phyloP scores from a whole-genome alignment of 2,113 vertebrate genomes.

The Scytalopus superciliaris region DNA sequence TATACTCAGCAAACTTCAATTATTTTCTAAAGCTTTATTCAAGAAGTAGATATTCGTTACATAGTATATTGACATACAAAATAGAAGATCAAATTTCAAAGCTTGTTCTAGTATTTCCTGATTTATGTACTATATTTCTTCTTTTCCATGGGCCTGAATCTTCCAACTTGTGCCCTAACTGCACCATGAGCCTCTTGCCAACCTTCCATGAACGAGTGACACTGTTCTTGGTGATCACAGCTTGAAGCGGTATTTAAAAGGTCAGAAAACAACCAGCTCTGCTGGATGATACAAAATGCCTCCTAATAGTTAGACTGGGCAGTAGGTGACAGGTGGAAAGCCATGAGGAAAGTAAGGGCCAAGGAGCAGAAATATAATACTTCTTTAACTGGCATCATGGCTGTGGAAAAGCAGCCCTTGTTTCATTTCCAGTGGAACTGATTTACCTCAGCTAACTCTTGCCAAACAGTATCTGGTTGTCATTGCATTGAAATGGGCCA shows the following conservation, averaged over 20 bases:
- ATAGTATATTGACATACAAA: neutral
- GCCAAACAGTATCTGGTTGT: neutral
- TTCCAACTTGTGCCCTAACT: neutral
- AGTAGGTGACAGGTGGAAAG: neutral
- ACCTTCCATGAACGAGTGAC: neutral
- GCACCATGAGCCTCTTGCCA: neutral
- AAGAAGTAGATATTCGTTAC: neutral
- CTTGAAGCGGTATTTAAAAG: neutral
- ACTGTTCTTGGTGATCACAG: neutral
- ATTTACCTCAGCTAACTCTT: neutral
- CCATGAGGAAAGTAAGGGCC: neutral
- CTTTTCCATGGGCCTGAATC: neutral
- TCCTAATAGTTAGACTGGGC: neutral
- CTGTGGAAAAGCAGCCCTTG: neutral
- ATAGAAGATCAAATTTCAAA: neutral
- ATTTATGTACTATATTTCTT: neutral
- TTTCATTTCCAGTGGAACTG: neutral
- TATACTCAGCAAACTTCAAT: neutral
- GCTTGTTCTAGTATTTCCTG: neutral
- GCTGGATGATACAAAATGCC: neutral
- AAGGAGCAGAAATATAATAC: neutral
- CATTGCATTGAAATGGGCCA: neutral
- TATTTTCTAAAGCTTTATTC: neutral
- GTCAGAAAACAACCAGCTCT: neutral
- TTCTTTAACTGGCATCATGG: neutral